These are phyloP conservation scores for Alcedo quadribrachys DNA, from an alignment of 2,797 vertebrate genomes.

Conservation along the genomic window DNA sequence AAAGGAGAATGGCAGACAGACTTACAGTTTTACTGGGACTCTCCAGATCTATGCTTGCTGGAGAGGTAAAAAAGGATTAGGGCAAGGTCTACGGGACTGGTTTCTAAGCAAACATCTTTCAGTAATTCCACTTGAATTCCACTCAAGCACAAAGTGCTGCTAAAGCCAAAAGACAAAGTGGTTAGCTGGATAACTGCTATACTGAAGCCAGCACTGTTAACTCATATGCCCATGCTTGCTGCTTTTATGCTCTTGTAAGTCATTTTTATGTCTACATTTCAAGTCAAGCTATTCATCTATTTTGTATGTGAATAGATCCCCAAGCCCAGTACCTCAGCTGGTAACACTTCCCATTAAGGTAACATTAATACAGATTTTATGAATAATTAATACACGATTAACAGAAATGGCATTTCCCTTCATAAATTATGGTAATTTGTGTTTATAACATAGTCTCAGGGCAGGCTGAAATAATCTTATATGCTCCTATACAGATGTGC, in stretches of 20 bases:
- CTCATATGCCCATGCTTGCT: slow-evolving; percentile 46
- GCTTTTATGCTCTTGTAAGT: slow-evolving; percentile 62
- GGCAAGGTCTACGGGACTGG: not conserved
- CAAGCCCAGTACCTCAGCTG: slow-evolving; percentile 26
- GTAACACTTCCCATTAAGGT: slow-evolving; percentile 53
- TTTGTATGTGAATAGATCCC: not conserved
- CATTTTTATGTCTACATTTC: slow-evolving; percentile 66
- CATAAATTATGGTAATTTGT: slow-evolving; percentile 65
- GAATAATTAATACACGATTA: slow-evolving; percentile 74
- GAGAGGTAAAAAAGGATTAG: slow-evolving; percentile 50
- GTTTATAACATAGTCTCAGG: not conserved
- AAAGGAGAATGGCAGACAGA: not conserved
- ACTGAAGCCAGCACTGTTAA: slow-evolving; percentile 41
- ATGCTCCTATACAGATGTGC: not conserved
- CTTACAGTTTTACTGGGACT: not conserved
- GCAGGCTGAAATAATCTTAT: slow-evolving; percentile 17
- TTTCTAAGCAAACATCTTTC: slow-evolving; percentile 56
- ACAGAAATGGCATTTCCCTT: slow-evolving; percentile 55
- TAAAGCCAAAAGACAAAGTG: slow-evolving; percentile 35
- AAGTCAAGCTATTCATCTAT: slow-evolving; percentile 19
- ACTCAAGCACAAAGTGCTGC: slow-evolving; percentile 36
- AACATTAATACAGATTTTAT: slow-evolving; percentile 71
- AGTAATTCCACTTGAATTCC: slow-evolving; percentile 55
- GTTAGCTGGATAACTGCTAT: slow-evolving; percentile 1
- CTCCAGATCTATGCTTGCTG: not conserved